phyloP scores from a whole-genome alignment of 2,888 invertebrate genomes.

The Chrysodeixis includens region DNA sequence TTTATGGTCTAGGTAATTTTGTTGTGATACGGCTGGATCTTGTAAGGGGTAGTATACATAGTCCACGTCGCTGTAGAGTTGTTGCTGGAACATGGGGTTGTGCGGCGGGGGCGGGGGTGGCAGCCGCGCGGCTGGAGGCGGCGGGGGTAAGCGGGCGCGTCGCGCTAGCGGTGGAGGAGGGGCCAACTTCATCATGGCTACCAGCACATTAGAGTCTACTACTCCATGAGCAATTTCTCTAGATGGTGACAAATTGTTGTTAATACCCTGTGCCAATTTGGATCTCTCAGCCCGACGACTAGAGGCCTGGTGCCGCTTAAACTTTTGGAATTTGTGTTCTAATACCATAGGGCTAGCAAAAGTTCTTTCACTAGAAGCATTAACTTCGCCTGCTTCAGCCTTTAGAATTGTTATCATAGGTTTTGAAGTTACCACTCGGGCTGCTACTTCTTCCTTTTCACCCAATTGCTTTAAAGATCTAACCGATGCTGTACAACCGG shows the following conservation, averaged over 20 bases:
- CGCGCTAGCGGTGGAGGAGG: conserved; percentile 86
- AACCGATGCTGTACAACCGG: conserved; percentile 74
- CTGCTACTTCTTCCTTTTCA: conserved; percentile 92
- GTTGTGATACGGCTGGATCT: conserved; percentile 96
- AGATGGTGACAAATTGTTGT: conserved; percentile 83
- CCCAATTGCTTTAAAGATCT: conserved; percentile 65
- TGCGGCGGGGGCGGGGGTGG: conserved; percentile 94
- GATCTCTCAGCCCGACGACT: conserved; percentile 91
- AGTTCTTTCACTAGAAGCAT: conserved; percentile 89
- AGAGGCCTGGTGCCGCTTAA: conserved; percentile 84
- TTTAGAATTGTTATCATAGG: conserved; percentile 94
- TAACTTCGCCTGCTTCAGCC: conserved; percentile 93
- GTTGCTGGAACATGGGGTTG: conserved; percentile 96
- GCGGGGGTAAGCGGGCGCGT: conserved; percentile 91
- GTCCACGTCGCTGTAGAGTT: conserved; percentile 96
- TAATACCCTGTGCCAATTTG: conserved; percentile 87
- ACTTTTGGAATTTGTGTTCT: conserved; percentile 86
- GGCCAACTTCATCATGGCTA: conserved; percentile 90
- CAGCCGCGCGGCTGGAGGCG: conserved; percentile 90
- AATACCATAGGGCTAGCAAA: conserved; percentile 87
- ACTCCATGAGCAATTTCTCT: conserved; percentile 79
- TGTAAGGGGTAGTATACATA: conserved; percentile 97
- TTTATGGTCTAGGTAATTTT: conserved; percentile 97
- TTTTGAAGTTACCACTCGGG: conserved; percentile 93
- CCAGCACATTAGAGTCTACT: conserved; percentile 86